A percentile compares a stretch with the other conserved stretches of the same genome.
Conservation (phyloP, 2,888 invertebrate genomes). For the Acanthoscelides obtectus region DNA sequence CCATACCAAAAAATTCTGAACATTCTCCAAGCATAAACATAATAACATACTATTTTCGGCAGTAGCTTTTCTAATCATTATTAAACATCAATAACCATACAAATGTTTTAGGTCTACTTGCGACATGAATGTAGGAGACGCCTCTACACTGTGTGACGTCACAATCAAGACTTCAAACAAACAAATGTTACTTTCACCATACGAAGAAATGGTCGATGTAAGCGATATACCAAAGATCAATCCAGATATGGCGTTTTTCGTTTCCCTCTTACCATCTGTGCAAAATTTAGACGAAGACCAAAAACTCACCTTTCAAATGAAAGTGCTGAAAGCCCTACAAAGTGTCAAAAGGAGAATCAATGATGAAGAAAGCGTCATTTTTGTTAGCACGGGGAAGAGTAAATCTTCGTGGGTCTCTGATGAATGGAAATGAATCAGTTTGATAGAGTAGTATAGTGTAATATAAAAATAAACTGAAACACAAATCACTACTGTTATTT, state of each 20-base stretch:
- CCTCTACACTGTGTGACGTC: not conserved
- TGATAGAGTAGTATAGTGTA: too few relatives aligned
- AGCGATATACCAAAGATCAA: not conserved
- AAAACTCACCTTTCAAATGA: not conserved
- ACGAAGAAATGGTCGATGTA: not conserved
- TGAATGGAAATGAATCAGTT: not conserved
- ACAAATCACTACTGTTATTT: too few relatives aligned
- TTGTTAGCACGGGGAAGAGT: too few relatives aligned
- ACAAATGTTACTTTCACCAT: not conserved
- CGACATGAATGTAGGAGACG: not conserved
- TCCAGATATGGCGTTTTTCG: not conserved
- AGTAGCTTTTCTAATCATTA: too few relatives aligned
- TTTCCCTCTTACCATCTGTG: not conserved
- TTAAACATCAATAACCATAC: too few relatives aligned
- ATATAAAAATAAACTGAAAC: too few relatives aligned
- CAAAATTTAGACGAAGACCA: not conserved
- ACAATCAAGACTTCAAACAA: not conserved
- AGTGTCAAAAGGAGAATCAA: not conserved
- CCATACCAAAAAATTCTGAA: too few relatives aligned
- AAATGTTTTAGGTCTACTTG: not conserved
- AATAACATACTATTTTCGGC: too few relatives aligned
- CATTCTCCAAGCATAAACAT: too few relatives aligned
- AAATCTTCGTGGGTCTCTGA: not conserved
- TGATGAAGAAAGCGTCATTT: not conserved
- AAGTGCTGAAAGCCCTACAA: not conserved